Conservation (phyloP, 2,797 vertebrate species). For the Hyperoplus immaculatus region DNA sequence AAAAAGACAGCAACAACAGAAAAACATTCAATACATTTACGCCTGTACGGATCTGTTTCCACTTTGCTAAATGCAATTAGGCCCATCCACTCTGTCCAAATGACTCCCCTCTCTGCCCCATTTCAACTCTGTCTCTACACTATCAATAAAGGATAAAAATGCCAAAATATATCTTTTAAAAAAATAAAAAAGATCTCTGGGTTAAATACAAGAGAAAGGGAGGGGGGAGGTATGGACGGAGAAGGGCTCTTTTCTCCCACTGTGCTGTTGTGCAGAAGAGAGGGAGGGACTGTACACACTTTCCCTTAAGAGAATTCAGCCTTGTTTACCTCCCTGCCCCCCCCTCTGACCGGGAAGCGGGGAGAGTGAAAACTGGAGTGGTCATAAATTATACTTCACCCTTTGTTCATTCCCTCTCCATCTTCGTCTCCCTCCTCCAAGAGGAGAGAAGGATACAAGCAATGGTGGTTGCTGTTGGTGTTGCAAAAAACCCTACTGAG, state of each 20-base stretch:
- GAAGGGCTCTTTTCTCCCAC: slow-evolving; percentile 18
- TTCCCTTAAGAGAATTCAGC: slow-evolving; percentile 56
- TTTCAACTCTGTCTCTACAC: too few species aligned
- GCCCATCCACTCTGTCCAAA: slow-evolving; percentile 65
- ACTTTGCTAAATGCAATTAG: slow-evolving; percentile 74
- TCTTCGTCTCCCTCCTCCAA: slow-evolving; percentile 35
- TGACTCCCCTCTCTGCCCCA: slow-evolving; percentile 41
- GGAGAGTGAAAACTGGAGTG: slow-evolving; percentile 48
- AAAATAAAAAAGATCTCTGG: slow-evolving; percentile 69
- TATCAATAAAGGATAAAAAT: too few species aligned
- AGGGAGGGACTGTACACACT: slow-evolving; percentile 35
- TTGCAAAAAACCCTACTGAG: slow-evolving; percentile 42
- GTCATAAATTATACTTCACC: slow-evolving; percentile 71
- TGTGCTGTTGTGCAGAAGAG: slow-evolving; percentile 41
- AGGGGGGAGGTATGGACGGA: slow-evolving; percentile 14
- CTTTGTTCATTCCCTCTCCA: slow-evolving; percentile 47
- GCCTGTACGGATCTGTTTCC: slow-evolving; percentile 60
- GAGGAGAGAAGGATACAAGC: slow-evolving; percentile 25
- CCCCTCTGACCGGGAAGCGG: slow-evolving; percentile 30
- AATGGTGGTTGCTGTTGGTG: slow-evolving; percentile 14
- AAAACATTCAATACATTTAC: slow-evolving; percentile 67
- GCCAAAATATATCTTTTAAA: slow-evolving; percentile 39
- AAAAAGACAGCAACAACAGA: not conserved
- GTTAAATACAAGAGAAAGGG: slow-evolving; percentile 40
- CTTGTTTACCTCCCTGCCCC: slow-evolving; percentile 62